Conservation (phyloP, 2,888 invertebrate species). For the Clivina fossor region DNA sequence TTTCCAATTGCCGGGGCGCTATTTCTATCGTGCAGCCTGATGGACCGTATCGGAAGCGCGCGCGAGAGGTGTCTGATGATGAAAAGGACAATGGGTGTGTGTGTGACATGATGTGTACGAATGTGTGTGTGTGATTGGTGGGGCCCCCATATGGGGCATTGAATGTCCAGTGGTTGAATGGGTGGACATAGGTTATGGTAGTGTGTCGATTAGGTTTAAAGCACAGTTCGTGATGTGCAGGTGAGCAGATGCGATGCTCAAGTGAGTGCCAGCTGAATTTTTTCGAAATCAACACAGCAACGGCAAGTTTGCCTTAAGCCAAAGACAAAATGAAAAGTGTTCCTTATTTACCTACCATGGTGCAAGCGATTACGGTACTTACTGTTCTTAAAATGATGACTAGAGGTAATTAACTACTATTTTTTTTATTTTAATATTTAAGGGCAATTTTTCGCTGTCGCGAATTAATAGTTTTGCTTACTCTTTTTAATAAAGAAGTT, state of each 20-base stretch:
- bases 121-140: background rate
- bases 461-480: too few relatives aligned
- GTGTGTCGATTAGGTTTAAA: background rate
- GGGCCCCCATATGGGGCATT: too few relatives aligned
- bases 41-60: background rate
- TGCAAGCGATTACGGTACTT: constrained; percentile 83
- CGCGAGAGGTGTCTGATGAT: constrained; percentile 12
- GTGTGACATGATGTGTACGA: background rate
- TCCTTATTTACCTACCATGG: constrained; percentile 65
- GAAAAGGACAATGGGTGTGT: constrained; percentile 12
- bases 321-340: constrained; percentile 62
- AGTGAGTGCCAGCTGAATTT: constrained; percentile 23
- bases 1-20: constrained; percentile 7
- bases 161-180: constrained; percentile 6
- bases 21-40: background rate
- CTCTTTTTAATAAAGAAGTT: too few relatives aligned
- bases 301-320: too few relatives aligned
- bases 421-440: background rate
- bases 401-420: constrained; percentile 62
- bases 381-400: constrained; percentile 81
- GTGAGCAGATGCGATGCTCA: constrained; percentile 25
- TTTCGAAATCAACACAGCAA: constrained; percentile 4
- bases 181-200: background rate
- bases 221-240: constrained; percentile 22
- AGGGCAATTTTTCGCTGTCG: background rate